Evolutionary conservation across 1,140 invertebrate genomes (phyloP).

Genomic region (Ceratoteleas bidentatus): DNA sequence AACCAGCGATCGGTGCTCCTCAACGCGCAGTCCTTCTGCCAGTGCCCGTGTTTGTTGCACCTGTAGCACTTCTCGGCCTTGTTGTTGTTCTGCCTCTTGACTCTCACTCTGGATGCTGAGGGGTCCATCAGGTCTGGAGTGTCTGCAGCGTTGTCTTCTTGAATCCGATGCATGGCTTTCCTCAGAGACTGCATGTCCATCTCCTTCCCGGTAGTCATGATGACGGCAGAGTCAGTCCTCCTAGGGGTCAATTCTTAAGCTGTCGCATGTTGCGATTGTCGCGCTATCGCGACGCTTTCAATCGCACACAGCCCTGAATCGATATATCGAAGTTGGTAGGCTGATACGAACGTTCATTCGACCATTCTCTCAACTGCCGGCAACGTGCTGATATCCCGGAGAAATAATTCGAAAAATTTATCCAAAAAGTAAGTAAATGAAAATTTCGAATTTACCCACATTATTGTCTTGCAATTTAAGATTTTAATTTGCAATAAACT

Average conservation of each 20-base stretch:
- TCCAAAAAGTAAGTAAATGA: too few relatives aligned
- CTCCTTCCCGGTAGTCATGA: constrained; percentile 16
- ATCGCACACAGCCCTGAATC: too few relatives aligned
- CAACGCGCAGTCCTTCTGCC: constrained; percentile 43
- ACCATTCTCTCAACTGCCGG: too few relatives aligned
- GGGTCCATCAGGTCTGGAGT: constrained; percentile 23
- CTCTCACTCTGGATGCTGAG: constrained; percentile 25
- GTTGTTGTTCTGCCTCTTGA: background rate
- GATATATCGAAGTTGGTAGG: too few relatives aligned
- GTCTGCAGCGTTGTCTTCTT: constrained; percentile 36
- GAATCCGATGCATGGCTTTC: constrained; percentile 23
- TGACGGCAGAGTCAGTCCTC: constrained; percentile 34
- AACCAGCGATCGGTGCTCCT: constrained; percentile 34
- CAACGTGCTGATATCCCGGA: too few relatives aligned
- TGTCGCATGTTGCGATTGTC: too few relatives aligned
- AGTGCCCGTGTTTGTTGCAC: constrained; percentile 28
- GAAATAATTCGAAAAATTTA: too few relatives aligned
- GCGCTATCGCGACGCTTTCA: too few relatives aligned
- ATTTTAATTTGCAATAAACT: too few relatives aligned
- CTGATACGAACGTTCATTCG: too few relatives aligned
- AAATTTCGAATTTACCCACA: too few relatives aligned
- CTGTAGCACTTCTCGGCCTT: constrained; percentile 35
- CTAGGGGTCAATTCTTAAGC: background rate
- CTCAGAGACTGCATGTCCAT: constrained; percentile 38
- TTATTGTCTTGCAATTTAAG: too few relatives aligned